Conservation (phyloP, 2,888 invertebrate species). For the Bellardia bayeri region DNA sequence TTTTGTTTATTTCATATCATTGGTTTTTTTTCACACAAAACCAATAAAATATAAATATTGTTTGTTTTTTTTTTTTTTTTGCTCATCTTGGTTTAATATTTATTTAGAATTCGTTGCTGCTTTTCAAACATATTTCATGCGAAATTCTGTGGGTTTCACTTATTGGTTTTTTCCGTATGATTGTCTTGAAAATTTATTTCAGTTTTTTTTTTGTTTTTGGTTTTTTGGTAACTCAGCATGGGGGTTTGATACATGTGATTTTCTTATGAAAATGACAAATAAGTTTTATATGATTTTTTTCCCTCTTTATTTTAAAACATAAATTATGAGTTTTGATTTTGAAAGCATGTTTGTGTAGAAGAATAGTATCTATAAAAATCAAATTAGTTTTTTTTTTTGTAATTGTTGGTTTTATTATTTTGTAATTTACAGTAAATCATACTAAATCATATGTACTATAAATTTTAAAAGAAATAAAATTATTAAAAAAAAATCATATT, state of each 20-base stretch:
- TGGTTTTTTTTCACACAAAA: slow-evolving; percentile 56
- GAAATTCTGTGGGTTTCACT: slow-evolving; percentile 65
- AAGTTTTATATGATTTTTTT: slow-evolving; percentile 57
- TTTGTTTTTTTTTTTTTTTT: slow-evolving; percentile 28
- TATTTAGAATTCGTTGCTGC: slow-evolving; percentile 63
- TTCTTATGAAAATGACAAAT: slow-evolving; percentile 71
- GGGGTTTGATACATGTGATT: slow-evolving; percentile 67
- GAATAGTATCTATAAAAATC: not conserved
- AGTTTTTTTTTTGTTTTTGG: slow-evolving; percentile 5
- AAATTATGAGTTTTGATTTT: slow-evolving; percentile 42
- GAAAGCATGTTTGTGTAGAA: slow-evolving; percentile 1
- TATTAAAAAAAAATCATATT: not conserved
- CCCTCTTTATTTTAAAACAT: slow-evolving; percentile 34
- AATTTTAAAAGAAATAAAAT: not conserved
- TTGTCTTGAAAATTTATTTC: not conserved
- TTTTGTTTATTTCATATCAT: slow-evolving; percentile 43
- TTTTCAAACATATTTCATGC: slow-evolving; percentile 56
- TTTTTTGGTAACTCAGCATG: slow-evolving; percentile 57
- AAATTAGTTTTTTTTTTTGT: slow-evolving; percentile 40
- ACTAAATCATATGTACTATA: slow-evolving; percentile 2
- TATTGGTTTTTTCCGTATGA: slow-evolving; percentile 42
- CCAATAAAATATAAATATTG: slow-evolving; percentile 73
- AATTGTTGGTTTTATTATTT: slow-evolving; percentile 44
- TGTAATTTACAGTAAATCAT: slow-evolving; percentile 48
- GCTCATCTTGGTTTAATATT: slow-evolving; percentile 57